Evolutionary conservation across 2,113 vertebrate genomes (phyloP).

Genomic region (Eubucco bourcierii): DNA sequence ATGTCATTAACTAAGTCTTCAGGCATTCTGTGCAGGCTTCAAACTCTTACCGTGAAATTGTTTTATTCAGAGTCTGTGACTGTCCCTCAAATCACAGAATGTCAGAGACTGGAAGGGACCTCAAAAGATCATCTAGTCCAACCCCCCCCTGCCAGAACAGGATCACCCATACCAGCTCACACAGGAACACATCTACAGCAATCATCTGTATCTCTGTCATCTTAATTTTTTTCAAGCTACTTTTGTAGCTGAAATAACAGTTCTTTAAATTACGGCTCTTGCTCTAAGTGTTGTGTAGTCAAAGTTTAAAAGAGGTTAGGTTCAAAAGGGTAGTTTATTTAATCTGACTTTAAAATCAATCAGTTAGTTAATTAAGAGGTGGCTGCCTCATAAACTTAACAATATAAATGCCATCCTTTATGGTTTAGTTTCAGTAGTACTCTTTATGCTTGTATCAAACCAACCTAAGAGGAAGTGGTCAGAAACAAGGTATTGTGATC

Average conservation of each 20-base stretch:
- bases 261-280: not conserved
- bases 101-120: no score
- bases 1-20: not conserved
- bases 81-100: not conserved
- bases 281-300: not conserved
- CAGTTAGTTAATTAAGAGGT: not conserved
- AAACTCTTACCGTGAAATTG: not conserved
- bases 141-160: no score
- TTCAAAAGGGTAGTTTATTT: not conserved
- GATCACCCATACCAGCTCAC: no score
- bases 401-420: not conserved
- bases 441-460: not conserved
- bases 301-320: not conserved
- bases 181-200: not conserved
- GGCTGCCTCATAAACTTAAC: not conserved
- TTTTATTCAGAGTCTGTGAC: not conserved
- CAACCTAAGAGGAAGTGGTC: not conserved
- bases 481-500: not conserved
- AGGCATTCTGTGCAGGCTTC: not conserved
- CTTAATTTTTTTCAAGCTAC: not conserved
- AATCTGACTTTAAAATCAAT: not conserved
- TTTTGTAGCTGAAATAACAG: not conserved
- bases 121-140: no score
- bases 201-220: not conserved
- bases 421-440: not conserved